phyloP scores from a whole-genome alignment of 2,113 vertebrate species.

The Tetrax tetrax region DNA sequence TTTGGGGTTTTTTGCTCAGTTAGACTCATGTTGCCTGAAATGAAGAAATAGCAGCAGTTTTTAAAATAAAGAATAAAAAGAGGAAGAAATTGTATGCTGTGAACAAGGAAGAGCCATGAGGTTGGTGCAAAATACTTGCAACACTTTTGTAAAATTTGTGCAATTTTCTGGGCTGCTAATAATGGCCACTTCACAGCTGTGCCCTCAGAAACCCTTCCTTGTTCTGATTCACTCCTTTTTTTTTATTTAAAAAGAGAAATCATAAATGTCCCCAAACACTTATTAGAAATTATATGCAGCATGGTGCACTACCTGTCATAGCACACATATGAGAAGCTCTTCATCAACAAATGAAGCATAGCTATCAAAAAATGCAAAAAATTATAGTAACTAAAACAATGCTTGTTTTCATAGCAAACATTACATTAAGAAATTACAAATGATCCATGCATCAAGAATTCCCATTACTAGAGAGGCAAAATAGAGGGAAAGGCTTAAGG shows the following conservation, averaged over 20 bases:
- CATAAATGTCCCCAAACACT: background rate
- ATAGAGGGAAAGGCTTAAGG: background rate
- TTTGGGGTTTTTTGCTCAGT: accelerated
- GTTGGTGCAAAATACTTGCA: background rate
- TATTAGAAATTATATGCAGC: background rate
- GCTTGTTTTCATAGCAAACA: background rate
- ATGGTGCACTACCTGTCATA: background rate
- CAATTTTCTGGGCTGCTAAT: background rate
- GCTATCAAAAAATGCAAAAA: background rate
- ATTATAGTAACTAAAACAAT: background rate
- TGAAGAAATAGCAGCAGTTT: background rate
- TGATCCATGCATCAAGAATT: background rate
- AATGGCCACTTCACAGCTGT: background rate
- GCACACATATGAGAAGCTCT: background rate
- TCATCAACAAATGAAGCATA: background rate
- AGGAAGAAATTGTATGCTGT: background rate
- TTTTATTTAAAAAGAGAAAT: background rate
- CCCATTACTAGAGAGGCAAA: background rate
- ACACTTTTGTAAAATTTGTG: background rate
- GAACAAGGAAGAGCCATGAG: background rate
- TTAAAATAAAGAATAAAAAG: background rate
- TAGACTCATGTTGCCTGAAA: background rate
- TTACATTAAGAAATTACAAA: background rate
- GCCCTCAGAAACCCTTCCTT: background rate
- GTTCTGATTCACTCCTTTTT: background rate